phyloP scores from a whole-genome alignment of 2,797 vertebrate species.

The Rhodeus uyekii region DNA sequence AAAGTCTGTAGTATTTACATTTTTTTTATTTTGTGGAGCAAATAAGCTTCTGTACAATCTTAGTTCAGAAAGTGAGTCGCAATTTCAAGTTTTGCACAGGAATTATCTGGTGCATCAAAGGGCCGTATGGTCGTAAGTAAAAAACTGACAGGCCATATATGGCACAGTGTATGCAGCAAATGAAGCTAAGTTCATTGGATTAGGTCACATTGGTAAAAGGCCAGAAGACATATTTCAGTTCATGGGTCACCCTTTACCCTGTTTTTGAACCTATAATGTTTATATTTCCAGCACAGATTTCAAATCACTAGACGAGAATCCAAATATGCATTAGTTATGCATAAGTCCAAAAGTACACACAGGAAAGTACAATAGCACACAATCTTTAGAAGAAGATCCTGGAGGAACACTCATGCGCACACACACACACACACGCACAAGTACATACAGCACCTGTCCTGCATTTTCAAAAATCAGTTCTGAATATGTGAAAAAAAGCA shows the following conservation, averaged over 20 bases:
- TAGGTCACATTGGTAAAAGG: background rate
- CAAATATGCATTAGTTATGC: background rate
- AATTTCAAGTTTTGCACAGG: background rate
- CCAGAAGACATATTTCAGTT: background rate
- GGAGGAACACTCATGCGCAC: background rate
- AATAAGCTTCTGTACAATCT: background rate
- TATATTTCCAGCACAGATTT: constrained; percentile 1
- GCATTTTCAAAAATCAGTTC: constrained; percentile 12
- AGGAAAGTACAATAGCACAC: constrained; percentile 7
- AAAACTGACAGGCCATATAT: background rate
- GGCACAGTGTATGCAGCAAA: background rate
- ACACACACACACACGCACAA: background rate
- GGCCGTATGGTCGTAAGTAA: too few relatives aligned
- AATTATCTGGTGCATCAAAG: background rate
- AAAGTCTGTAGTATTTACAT: background rate
- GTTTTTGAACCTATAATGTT: background rate
- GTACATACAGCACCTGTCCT: background rate
- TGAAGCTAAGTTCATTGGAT: background rate
- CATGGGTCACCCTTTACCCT: background rate
- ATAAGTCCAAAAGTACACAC: constrained; percentile 23
- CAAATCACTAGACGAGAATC: background rate
- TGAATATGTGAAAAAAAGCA: constrained; percentile 17
- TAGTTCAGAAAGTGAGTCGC: background rate
- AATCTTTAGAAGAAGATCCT: background rate
- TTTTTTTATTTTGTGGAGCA: background rate